Percentiles rank a stretch among this genome's conserved stretches.
Evolutionary conservation across 1,140 invertebrate species (phyloP).

Genomic region (Pomacea maculata): DNA sequence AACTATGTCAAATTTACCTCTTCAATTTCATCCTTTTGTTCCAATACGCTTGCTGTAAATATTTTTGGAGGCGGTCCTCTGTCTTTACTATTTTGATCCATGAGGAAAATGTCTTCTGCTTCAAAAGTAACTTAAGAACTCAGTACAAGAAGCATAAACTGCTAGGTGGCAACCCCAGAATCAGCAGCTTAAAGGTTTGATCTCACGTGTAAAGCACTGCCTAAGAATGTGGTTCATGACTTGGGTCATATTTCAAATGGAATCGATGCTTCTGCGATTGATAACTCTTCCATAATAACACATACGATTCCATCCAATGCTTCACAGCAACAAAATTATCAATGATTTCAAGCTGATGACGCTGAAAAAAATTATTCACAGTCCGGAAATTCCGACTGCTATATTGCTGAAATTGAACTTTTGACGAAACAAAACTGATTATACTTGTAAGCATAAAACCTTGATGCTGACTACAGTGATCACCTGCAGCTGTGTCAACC

Average conservation of each 20-base stretch:
- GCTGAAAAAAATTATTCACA: neutral
- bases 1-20: constrained; percentile 25
- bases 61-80: constrained; percentile 22
- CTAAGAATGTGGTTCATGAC: neutral
- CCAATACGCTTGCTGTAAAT: constrained; percentile 22
- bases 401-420: neutral
- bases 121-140: neutral
- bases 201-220: neutral
- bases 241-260: neutral
- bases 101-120: neutral
- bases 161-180: neutral
- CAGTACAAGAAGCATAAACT: neutral
- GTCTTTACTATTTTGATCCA: constrained; percentile 7
- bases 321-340: too few relatives aligned
- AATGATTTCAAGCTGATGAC: neutral
- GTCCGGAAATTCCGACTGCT: neutral
- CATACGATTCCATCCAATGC: too few relatives aligned
- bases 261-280: too few relatives aligned
- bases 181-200: neutral
- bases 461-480: neutral
- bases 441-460: neutral
- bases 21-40: constrained; percentile 31
- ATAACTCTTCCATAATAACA: too few relatives aligned
- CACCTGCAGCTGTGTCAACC: neutral
- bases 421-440: neutral